phyloP scores from a whole-genome alignment of 2,888 invertebrate genomes.

The Dinocampus coccinellae region DNA sequence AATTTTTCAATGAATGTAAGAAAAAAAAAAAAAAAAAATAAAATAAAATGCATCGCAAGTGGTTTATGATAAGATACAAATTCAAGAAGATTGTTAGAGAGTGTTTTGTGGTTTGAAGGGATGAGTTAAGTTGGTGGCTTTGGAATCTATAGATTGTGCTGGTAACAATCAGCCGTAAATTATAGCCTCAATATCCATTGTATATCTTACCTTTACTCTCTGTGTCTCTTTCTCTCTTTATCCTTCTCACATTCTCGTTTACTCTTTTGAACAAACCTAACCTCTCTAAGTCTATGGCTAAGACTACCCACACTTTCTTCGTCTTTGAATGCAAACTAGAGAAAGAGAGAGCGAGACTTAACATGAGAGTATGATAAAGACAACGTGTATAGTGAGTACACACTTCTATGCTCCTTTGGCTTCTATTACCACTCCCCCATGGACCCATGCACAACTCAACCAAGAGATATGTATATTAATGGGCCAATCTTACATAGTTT shows the following conservation, averaged over 20 bases:
- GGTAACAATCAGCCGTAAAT: conserved; percentile 70
- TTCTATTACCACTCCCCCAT: conserved; percentile 41
- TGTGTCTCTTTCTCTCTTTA: conserved; percentile 16
- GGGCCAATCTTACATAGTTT: conserved; percentile 71
- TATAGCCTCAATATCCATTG: conserved; percentile 71
- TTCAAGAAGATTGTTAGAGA: conserved; percentile 63
- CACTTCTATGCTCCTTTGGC: conserved; percentile 31
- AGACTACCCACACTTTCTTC: conserved; percentile 64
- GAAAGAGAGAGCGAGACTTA: conserved; percentile 46
- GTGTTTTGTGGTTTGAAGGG: conserved; percentile 49
- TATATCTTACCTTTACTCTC: conserved; percentile 62
- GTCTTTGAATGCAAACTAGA: neutral
- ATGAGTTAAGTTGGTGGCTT: conserved; percentile 42
- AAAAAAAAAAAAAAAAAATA: neutral
- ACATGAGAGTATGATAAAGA: no score
- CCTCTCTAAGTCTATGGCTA: conserved; percentile 67
- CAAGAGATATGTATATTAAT: conserved; percentile 70
- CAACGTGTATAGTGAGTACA: conserved; percentile 45
- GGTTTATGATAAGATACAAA: conserved; percentile 57
- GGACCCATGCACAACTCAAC: conserved; percentile 62
- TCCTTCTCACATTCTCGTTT: neutral
- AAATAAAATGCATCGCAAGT: conserved; percentile 28
- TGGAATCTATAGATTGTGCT: conserved; percentile 69
- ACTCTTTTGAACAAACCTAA: conserved; percentile 59
- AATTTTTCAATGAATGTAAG: neutral